phyloP scores from a whole-genome alignment of 1,140 invertebrate genomes.

The Nasonia vitripennis region DNA sequence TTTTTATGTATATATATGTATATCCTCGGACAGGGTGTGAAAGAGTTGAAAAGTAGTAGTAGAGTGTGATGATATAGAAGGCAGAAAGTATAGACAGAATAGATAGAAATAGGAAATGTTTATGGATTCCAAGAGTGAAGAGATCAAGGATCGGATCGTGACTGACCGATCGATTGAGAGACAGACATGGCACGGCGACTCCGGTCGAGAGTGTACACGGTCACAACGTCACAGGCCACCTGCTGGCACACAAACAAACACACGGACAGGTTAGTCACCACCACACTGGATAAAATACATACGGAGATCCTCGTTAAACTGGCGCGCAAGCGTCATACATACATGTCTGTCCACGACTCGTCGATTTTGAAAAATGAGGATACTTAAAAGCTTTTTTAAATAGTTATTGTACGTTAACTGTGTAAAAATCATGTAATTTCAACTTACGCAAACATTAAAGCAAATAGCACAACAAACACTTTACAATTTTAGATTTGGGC shows the following conservation, averaged over 20 bases:
- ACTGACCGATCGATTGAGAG: constrained; percentile 64
- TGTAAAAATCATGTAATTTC: too few species aligned
- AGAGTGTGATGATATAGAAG: constrained; percentile 6
- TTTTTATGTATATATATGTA: constrained; percentile 17
- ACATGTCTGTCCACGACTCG: constrained; percentile 7
- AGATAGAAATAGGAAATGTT: constrained; percentile 27
- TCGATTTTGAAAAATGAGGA: constrained; percentile 24
- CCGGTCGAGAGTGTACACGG: constrained; percentile 73
- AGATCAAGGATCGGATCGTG: constrained; percentile 59
- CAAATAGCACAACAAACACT: background rate
- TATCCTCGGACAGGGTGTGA: background rate
- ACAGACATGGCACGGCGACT: constrained; percentile 75
- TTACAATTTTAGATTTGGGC: background rate
- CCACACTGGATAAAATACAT: constrained; percentile 67
- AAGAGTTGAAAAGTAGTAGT: constrained; percentile 7
- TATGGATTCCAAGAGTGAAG: constrained; percentile 58
- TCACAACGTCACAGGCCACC: constrained; percentile 76
- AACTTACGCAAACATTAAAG: background rate
- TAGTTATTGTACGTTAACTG: too few species aligned
- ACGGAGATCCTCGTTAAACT: constrained; percentile 51
- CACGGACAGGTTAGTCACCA: constrained; percentile 76
- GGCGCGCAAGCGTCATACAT: constrained; percentile 44
- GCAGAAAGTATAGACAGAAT: background rate
- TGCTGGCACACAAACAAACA: constrained; percentile 77
- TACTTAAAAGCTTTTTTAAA: background rate